Base-by-base conservation (phyloP, 2,113 vertebrate species). In the Synchiropus splendidus region DNA sequence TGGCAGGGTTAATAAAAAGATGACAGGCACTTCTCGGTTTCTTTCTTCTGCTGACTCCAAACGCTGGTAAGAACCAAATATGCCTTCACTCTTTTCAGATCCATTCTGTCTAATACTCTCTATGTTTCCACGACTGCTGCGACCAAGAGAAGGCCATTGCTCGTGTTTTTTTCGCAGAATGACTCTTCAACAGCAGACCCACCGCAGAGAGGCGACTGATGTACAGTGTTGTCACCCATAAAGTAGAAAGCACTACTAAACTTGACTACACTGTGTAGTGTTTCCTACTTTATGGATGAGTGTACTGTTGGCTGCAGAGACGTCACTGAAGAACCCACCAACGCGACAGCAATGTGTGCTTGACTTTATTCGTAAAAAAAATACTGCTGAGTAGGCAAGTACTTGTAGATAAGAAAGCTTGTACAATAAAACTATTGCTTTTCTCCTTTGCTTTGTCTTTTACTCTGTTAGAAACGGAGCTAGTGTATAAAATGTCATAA, bases 261-360 rank as follows among this genome's bases (percentile, higher is more conserved):
- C 88, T 85, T 89, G 79, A 82, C 79, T 89, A 83, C 83, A 91
- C 86, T 88, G 92, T 98, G 94, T 98, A 98, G 94, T 98, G 94
- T 98, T 98, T 98, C 94, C 94, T 98, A 98, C 92, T 98, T 98
- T 98, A 96, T 98, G 94, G 94, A 98, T 95, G 92, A 98, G 90
- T 96, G 85, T 86, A 95, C 92, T 98, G 94, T 91, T 88, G 85
- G 89, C 94, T 89, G 87, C 92, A 81, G 85, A 83, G 72, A 78
- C 75, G 43, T 15, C 12, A n/a, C 11, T n/a, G 11, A 54, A 47
- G 55, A 68, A 54, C 59, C 58, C 42, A 42, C 37, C 37, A 33
- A 12, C n/a, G 17, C 17, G 12, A 13, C 39, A 1, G 2, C 18
- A 10, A 8, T 35, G 33, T 36, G 2, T 35, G 35, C 15, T 39